phyloP scores from a whole-genome alignment of 2,797 vertebrate species.

The Limnodromus scolopaceus region DNA sequence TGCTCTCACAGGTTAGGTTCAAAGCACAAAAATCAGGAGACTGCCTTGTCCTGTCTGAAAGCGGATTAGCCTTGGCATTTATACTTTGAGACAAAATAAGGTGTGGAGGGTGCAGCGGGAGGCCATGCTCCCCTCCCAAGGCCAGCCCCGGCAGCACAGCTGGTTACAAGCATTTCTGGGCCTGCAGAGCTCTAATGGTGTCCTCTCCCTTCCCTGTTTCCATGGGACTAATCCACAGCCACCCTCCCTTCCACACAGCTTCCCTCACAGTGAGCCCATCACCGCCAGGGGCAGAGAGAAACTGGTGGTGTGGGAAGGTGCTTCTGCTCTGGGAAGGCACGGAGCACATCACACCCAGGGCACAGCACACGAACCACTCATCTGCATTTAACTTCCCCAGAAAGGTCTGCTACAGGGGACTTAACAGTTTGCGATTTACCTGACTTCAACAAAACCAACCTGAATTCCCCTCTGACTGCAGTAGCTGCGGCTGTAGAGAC shows the following conservation, averaged over 20 bases:
- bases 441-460: neutral
- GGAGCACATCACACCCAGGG: neutral
- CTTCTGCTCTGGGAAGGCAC: neutral
- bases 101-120: neutral
- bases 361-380: rapidly evolving
- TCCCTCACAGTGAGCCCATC: neutral
- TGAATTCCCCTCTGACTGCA: neutral
- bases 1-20: neutral
- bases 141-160: neutral
- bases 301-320: no score
- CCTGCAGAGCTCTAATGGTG: neutral
- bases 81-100: neutral
- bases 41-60: neutral
- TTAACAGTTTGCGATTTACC: neutral
- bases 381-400: neutral
- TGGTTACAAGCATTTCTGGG: neutral
- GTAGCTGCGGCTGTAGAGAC: neutral
- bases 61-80: neutral
- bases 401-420: neutral
- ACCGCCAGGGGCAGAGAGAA: neutral
- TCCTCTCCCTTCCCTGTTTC: neutral
- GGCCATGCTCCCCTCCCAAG: neutral
- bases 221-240: neutral
- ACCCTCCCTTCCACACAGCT: neutral
- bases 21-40: neutral